phyloP scores from a whole-genome alignment of 2,113 vertebrate species.

The Panthera leo region DNA sequence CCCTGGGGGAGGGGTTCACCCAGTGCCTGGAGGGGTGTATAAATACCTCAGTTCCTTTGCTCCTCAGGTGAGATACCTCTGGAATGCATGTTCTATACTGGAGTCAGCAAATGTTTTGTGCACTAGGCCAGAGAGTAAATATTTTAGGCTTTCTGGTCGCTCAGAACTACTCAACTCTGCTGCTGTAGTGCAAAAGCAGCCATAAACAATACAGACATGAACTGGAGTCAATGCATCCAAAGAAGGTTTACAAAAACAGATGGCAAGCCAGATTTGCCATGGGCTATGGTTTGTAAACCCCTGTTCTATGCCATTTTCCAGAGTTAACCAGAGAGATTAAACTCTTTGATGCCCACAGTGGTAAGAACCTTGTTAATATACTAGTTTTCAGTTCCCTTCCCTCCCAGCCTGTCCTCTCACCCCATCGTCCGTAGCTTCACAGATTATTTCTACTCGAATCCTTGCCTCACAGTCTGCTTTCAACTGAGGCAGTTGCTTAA shows the following conservation, averaged over 20 bases:
- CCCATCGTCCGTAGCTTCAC: not conserved
- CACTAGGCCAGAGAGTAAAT: fast-evolving
- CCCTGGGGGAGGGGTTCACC: not conserved
- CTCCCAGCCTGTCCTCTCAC: not conserved
- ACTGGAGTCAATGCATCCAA: not conserved
- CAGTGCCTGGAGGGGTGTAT: not conserved
- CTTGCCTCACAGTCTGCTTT: not conserved
- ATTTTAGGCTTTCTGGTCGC: not conserved
- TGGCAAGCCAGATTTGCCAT: not conserved
- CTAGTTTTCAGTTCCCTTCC: not conserved
- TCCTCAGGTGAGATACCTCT: not conserved
- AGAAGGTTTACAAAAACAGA: not conserved
- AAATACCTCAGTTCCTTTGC: not conserved
- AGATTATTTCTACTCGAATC: not conserved
- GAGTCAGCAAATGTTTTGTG: not conserved
- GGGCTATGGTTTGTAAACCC: not conserved
- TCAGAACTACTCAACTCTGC: not conserved
- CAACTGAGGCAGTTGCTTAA: not conserved
- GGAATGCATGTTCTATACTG: not conserved
- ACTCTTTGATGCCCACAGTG: not conserved
- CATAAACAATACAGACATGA: not conserved
- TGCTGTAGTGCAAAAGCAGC: not conserved
- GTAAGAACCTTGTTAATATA: not conserved
- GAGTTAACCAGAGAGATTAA: not conserved
- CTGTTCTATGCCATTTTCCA: not conserved